phyloP scores from a whole-genome alignment of 2,797 vertebrate species.

The Notamacropus eugenii region DNA sequence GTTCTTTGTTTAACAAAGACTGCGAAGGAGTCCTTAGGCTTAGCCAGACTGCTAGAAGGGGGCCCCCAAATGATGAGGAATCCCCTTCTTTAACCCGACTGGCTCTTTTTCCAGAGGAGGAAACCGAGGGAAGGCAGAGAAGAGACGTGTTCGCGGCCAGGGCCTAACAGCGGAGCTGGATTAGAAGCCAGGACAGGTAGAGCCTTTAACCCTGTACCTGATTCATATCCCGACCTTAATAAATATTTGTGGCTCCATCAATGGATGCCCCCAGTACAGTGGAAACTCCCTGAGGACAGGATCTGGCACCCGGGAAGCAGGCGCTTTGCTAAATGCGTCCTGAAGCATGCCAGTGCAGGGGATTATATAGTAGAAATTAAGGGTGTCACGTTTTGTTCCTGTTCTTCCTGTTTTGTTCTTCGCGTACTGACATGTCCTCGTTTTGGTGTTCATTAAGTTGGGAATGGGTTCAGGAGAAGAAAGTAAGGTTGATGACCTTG shows the following conservation, averaged over 20 bases:
- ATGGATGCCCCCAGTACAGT: neutral
- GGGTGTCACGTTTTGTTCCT: neutral
- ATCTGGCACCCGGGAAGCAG: neutral
- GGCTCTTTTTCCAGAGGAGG: neutral
- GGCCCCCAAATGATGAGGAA: neutral
- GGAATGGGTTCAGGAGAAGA: neutral
- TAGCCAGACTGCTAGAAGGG: neutral
- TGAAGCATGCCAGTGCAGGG: neutral
- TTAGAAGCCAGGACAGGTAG: neutral
- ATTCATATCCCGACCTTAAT: neutral
- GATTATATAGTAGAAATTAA: neutral
- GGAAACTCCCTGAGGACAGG: neutral
- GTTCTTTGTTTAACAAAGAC: neutral
- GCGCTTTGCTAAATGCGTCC: neutral
- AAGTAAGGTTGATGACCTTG: no score
- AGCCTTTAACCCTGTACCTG: neutral
- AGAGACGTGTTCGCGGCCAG: neutral
- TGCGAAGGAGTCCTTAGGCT: neutral
- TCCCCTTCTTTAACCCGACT: neutral
- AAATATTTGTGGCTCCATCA: neutral
- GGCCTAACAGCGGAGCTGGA: neutral
- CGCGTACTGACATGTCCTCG: neutral
- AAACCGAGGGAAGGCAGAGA: neutral
- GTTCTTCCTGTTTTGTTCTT: neutral
- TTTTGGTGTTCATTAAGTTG: neutral